Percentiles rank a stretch among this genome's conserved stretches.
These are phyloP conservation scores for Engystomops pustulosus DNA, from an alignment of 2,113 vertebrate genomes.

Conservation along the genomic window DNA sequence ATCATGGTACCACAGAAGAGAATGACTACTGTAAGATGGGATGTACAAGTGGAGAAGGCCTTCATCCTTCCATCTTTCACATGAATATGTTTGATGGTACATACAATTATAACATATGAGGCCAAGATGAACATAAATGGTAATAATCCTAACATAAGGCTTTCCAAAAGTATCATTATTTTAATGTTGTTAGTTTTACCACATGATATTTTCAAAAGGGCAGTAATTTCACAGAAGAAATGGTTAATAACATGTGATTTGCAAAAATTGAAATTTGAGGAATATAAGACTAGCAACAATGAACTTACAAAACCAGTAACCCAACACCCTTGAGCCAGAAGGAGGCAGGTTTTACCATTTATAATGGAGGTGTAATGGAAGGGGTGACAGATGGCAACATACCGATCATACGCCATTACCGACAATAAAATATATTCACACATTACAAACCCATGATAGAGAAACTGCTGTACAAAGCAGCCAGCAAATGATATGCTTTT, in stretches of 20 bases:
- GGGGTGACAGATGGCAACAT: not conserved
- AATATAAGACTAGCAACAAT: not conserved
- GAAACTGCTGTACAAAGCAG: not conserved
- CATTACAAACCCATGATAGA: conserved; percentile 19
- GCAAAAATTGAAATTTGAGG: not conserved
- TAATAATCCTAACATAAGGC: conserved; percentile 5
- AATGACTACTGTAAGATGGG: conserved; percentile 59
- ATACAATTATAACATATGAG: conserved; percentile 29
- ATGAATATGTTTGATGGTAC: not conserved
- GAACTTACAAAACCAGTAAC: conserved; percentile 10
- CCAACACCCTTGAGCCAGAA: conserved; percentile 2
- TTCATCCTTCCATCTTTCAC: not conserved
- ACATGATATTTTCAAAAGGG: conserved; percentile 25
- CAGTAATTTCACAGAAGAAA: conserved; percentile 37
- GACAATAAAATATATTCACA: conserved; percentile 37
- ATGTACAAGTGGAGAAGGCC: conserved; percentile 45
- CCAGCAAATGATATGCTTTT: not conserved
- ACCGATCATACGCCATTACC: conserved; percentile 37
- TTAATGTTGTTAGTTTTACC: not conserved
- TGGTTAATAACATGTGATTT: conserved; percentile 11
- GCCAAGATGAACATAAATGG: conserved; percentile 29
- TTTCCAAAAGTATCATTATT: conserved; percentile 16
- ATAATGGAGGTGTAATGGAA: not conserved
- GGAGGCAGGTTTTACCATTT: not conserved
- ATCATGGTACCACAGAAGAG: conserved; percentile 62